Conservation (phyloP, 2,113 vertebrate species). For the Neogobius melanostomus region DNA sequence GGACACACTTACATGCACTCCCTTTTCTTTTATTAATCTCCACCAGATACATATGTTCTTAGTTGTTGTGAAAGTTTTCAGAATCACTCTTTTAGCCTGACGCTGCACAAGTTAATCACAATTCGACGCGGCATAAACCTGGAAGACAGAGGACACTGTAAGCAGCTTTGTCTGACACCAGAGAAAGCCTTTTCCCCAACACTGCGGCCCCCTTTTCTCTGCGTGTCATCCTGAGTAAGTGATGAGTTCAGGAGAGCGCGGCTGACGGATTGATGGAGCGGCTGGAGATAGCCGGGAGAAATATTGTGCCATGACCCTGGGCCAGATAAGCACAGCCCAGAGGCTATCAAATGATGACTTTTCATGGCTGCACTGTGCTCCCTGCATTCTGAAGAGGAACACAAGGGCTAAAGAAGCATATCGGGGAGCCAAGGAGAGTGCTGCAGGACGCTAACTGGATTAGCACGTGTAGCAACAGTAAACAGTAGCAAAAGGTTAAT, state of each 20-base stretch:
- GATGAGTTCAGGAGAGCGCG: slow-evolving; percentile 36
- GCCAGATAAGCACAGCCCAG: slow-evolving; percentile 56
- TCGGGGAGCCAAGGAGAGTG: slow-evolving; percentile 34
- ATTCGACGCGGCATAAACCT: background rate
- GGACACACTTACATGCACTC: too few relatives aligned
- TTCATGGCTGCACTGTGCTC: slow-evolving; percentile 30
- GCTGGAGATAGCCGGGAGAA: slow-evolving; percentile 48
- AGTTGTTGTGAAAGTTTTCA: too few relatives aligned
- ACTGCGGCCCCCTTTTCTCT: slow-evolving; percentile 14
- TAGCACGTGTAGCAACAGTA: slow-evolving; percentile 54
- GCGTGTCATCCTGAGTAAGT: slow-evolving; percentile 27
- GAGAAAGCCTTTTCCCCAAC: slow-evolving; percentile 13
- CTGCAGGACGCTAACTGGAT: slow-evolving; percentile 54
- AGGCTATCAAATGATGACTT: slow-evolving; percentile 65
- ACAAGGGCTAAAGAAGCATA: slow-evolving; percentile 17
- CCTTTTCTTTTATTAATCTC: too few relatives aligned
- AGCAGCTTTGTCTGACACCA: slow-evolving; percentile 17
- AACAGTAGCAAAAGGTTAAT: slow-evolving; percentile 59
- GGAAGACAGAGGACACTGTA: background rate
- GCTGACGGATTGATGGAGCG: slow-evolving; percentile 43
- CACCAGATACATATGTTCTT: too few relatives aligned
- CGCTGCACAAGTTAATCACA: background rate
- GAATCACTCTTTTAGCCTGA: background rate
- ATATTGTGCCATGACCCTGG: slow-evolving; percentile 58
- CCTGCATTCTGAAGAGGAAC: slow-evolving; percentile 41